These are phyloP conservation scores for Anticlea derivata DNA, from an alignment of 2,888 invertebrate species.

Conservation along the genomic window DNA sequence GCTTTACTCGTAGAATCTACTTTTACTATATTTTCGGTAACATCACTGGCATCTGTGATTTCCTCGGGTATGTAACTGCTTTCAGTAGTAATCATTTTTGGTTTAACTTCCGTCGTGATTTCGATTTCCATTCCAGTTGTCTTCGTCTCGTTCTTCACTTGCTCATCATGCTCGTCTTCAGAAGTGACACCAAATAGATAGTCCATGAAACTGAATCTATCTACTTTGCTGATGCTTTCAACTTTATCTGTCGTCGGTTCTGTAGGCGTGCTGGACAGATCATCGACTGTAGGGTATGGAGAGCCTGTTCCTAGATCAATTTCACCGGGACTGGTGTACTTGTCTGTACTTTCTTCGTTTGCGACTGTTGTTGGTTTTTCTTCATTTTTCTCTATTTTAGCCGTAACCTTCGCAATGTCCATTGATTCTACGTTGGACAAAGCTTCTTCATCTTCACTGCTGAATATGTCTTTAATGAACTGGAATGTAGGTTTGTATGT, in stretches of 20 bases:
- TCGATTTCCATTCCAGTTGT: conserved; percentile 47
- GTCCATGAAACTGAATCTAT: conserved; percentile 66
- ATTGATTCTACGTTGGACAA: conserved; percentile 37
- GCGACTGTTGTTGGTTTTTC: conserved; percentile 39
- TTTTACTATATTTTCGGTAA: conserved; percentile 35
- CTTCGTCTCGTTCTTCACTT: conserved; percentile 36
- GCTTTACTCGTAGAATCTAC: conserved; percentile 29
- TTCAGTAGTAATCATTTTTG: conserved; percentile 59
- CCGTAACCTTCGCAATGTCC: conserved; percentile 60
- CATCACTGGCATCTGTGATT: conserved; percentile 54
- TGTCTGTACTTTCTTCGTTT: conserved; percentile 50
- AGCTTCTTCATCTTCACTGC: conserved; percentile 47
- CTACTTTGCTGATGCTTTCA: conserved; percentile 29
- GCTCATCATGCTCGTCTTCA: conserved; percentile 44
- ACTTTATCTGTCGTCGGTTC: conserved; percentile 55
- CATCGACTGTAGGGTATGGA: conserved; percentile 67
- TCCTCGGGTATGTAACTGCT: conserved; percentile 71
- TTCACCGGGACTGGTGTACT: conserved; percentile 59
- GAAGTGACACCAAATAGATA: conserved; percentile 71
- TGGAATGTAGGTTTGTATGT: conserved; percentile 70
- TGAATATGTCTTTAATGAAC: conserved; percentile 61
- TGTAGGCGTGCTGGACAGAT: conserved; percentile 57
- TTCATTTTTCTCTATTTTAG: conserved; percentile 34
- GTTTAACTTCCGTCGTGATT: conserved; percentile 52
- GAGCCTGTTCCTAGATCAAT: conserved; percentile 70